Conservation (phyloP, 2,797 vertebrate genomes). For the Malacoraja senta region DNA sequence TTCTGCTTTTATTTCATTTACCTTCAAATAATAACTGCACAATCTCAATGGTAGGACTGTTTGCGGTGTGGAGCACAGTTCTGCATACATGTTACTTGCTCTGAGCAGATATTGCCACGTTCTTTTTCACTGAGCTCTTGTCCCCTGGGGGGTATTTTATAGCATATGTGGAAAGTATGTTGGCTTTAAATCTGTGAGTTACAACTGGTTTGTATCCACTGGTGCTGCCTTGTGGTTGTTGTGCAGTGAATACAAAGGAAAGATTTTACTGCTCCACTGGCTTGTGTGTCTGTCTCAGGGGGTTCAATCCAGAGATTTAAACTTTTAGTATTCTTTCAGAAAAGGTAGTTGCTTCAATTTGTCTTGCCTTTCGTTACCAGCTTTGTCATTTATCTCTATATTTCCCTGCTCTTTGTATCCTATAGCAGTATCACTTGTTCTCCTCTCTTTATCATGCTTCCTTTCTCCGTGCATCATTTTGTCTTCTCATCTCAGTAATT, state of each 20-base stretch:
- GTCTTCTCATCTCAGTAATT: neutral
- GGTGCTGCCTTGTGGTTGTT: neutral
- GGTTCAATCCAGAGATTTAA: neutral
- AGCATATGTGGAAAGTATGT: neutral
- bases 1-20: neutral
- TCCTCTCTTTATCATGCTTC: neutral
- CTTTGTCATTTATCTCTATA: neutral
- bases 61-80: neutral
- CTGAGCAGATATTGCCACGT: neutral
- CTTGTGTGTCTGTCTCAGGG: neutral
- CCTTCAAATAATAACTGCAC: neutral
- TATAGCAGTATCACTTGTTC: neutral
- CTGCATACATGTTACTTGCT: neutral
- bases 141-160: neutral
- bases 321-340: neutral
- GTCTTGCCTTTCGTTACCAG: neutral
- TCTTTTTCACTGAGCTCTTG: neutral
- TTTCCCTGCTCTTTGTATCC: neutral
- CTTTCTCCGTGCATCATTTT: neutral
- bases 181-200: neutral
- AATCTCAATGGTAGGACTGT: neutral
- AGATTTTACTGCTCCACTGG: neutral
- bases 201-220: neutral
- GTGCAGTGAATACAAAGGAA: neutral
- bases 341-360: neutral